Conservation (phyloP, 2,797 vertebrate species). For the Melanotaenia pygmaea region DNA sequence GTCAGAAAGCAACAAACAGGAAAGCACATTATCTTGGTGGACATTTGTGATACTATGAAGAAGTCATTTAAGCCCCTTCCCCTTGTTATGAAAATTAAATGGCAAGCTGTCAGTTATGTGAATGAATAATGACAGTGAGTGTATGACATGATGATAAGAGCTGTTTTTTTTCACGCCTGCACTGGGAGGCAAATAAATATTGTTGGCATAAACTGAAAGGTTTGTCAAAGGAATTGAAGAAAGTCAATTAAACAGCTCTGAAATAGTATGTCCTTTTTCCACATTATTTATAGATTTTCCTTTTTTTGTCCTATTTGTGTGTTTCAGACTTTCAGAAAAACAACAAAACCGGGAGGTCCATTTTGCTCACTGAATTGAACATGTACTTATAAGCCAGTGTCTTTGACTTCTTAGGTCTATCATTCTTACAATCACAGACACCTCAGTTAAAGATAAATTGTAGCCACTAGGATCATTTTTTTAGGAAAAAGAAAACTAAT, state of each 20-base stretch:
- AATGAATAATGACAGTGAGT: constrained; percentile 70
- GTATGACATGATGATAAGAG: constrained; percentile 65
- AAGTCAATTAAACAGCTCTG: constrained; percentile 43
- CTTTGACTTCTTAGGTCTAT: constrained; percentile 1
- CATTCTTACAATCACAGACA: background rate
- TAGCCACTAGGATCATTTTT: background rate
- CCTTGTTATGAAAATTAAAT: constrained; percentile 74
- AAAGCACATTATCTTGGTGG: constrained; percentile 18
- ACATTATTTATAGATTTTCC: constrained; percentile 63
- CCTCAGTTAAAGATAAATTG: constrained; percentile 2
- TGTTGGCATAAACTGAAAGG: constrained; percentile 35
- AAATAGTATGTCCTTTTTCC: constrained; percentile 35
- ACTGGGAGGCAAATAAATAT: constrained; percentile 57
- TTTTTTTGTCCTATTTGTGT: constrained; percentile 22
- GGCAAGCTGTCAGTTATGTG: constrained; percentile 75
- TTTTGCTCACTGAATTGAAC: constrained; percentile 24
- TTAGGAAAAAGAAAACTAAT: background rate
- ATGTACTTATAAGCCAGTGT: constrained; percentile 9
- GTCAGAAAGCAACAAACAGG: constrained; percentile 6
- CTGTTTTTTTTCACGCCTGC: constrained; percentile 56
- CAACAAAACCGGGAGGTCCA: constrained; percentile 30
- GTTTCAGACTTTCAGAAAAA: constrained; percentile 39
- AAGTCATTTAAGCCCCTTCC: constrained; percentile 30
- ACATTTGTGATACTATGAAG: constrained; percentile 29
- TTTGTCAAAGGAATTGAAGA: constrained; percentile 55